Conservation (phyloP, 2,888 invertebrate genomes). For the Parelbella ahira region DNA sequence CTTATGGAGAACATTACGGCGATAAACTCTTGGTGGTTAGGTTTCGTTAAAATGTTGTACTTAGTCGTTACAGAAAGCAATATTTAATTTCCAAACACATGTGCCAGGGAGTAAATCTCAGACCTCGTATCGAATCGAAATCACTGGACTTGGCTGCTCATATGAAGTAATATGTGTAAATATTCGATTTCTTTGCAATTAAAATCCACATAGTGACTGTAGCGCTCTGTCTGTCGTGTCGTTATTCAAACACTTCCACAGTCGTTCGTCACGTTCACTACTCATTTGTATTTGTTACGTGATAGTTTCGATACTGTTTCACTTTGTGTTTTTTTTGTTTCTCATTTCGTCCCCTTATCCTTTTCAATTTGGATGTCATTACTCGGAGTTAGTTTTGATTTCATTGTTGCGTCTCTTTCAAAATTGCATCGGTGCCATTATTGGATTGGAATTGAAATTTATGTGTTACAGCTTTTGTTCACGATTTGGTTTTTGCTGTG, state of each 20-base stretch:
- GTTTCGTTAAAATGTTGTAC: too few relatives aligned
- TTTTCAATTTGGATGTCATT: slow-evolving; percentile 22
- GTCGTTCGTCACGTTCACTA: slow-evolving; percentile 18
- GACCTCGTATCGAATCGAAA: too few relatives aligned
- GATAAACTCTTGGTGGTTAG: too few relatives aligned
- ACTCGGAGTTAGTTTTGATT: slow-evolving; percentile 9
- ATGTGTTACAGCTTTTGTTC: slow-evolving; percentile 8
- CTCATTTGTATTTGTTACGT: slow-evolving; percentile 23
- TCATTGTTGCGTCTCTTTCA: slow-evolving; percentile 6
- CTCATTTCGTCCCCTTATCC: slow-evolving; percentile 15
- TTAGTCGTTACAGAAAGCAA: too few relatives aligned
- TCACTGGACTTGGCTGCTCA: too few relatives aligned
- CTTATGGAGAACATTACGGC: too few relatives aligned
- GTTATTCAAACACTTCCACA: slow-evolving; percentile 29
- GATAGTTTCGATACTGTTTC: slow-evolving; percentile 18
- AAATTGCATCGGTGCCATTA: slow-evolving; percentile 7
- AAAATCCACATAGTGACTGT: slow-evolving; percentile 15
- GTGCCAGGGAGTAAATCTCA: too few relatives aligned
- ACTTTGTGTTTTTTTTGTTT: slow-evolving; percentile 18
- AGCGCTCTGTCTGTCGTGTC: slow-evolving; percentile 27
- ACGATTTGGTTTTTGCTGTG: too few relatives aligned
- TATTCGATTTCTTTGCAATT: slow-evolving; percentile 1
- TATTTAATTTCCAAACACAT: too few relatives aligned
- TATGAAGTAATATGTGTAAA: too few relatives aligned
- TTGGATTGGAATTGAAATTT: slow-evolving; percentile 12